These are phyloP conservation scores for Mesoclemmys tuberculata DNA, from an alignment of 2,113 vertebrate genomes.

Conservation along the genomic window DNA sequence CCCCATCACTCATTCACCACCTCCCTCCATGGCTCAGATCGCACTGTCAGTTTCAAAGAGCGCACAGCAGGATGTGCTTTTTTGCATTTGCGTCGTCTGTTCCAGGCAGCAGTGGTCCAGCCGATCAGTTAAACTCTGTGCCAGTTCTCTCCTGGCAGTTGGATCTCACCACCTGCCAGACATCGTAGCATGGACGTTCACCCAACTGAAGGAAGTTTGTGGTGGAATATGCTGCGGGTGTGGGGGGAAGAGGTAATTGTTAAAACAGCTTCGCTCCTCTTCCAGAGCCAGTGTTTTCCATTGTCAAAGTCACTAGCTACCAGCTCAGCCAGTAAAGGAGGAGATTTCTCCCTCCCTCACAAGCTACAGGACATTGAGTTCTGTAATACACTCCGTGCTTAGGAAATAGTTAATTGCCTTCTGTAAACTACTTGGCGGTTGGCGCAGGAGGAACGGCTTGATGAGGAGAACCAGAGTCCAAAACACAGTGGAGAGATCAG, in stretches of 20 bases:
- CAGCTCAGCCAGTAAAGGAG: neutral
- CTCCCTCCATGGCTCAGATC: neutral
- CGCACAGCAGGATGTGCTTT: neutral
- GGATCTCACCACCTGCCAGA: neutral
- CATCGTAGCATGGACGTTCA: constrained; percentile 20
- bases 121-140: neutral
- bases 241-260: neutral
- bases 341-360: neutral
- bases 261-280: neutral
- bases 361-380: constrained; percentile 61
- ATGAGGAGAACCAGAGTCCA: constrained; percentile 35
- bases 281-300: constrained; percentile 4
- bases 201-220: neutral
- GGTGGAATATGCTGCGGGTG: neutral
- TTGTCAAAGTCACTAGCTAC: constrained; percentile 48
- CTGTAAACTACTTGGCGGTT: constrained; percentile 49
- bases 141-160: constrained; percentile 45
- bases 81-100: neutral
- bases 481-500: constrained; percentile 39
- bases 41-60: neutral
- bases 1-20: fast-evolving
- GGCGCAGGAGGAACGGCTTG: constrained; percentile 42
- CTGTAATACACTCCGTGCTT: constrained; percentile 52
- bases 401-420: constrained; percentile 55
- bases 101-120: constrained; percentile 13